phyloP scores from a whole-genome alignment of 1,140 invertebrate species.

The Panagrolaimus sp. region DNA sequence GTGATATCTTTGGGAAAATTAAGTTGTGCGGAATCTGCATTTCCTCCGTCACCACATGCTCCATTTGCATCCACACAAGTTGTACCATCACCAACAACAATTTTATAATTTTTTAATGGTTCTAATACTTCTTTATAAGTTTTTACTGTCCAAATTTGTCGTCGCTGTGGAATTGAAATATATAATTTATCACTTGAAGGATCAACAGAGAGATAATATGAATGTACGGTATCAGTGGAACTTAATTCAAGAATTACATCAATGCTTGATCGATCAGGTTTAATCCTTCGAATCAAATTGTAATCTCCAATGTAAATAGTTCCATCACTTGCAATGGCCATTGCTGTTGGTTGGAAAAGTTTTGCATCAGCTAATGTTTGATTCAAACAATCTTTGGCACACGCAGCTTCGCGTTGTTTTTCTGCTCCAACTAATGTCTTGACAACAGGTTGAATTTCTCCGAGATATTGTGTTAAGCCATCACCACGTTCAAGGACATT shows the following conservation, averaged over 20 bases:
- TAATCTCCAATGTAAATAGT: conserved; percentile 9
- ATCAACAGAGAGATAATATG: conserved; percentile 12
- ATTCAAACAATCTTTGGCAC: not conserved
- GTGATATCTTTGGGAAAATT: conserved; percentile 6
- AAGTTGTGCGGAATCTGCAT: not conserved
- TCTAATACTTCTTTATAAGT: not conserved
- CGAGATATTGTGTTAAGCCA: conserved; percentile 1
- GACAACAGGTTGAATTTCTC: not conserved
- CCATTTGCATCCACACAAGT: not conserved
- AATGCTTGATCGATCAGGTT: not conserved
- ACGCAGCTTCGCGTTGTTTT: conserved; percentile 4
- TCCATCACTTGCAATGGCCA: not conserved
- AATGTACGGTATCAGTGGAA: not conserved
- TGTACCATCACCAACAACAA: conserved; percentile 8
- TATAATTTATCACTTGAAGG: conserved; percentile 13
- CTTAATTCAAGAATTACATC: conserved; percentile 10
- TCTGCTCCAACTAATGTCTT: not conserved
- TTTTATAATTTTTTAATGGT: conserved; percentile 5
- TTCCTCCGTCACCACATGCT: not conserved
- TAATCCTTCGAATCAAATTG: not conserved
- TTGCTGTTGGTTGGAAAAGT: not conserved
- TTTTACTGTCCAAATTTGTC: conserved; percentile 16
- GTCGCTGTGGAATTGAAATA: conserved; percentile 7
- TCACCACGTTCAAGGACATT: conserved; percentile 10
- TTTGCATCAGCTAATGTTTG: not conserved